Evolutionary conservation across 2,797 vertebrate genomes (phyloP).

Genomic region (Lepilemur septentrionalis): DNA sequence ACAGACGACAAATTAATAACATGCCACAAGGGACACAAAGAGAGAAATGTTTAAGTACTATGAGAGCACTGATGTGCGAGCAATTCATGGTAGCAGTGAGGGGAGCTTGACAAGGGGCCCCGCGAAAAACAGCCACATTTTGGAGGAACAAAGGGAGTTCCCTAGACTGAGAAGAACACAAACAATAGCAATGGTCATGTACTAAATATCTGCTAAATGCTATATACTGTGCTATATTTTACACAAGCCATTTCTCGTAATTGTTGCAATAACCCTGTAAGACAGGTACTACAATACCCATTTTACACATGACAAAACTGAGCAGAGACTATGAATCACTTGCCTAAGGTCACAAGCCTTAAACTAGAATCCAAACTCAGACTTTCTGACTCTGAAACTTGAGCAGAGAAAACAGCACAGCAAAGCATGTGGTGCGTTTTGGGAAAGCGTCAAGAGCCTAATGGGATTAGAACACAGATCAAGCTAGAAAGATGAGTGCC

Average conservation of each 20-base stretch:
- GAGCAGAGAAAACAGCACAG: background rate
- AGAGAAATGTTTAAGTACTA: background rate
- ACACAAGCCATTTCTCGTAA: background rate
- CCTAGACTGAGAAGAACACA: background rate
- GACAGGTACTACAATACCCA: background rate
- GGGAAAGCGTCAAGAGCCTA: background rate
- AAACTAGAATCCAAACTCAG: background rate
- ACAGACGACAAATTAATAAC: background rate
- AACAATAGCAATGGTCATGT: background rate
- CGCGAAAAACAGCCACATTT: background rate
- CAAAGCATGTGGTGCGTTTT: background rate
- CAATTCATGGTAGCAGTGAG: background rate
- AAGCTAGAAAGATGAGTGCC: background rate
- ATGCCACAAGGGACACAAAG: background rate
- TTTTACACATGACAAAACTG: background rate
- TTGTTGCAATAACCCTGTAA: background rate
- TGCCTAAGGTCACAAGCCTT: background rate
- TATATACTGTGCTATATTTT: background rate
- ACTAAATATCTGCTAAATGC: background rate
- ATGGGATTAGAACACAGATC: background rate
- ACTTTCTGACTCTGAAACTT: background rate
- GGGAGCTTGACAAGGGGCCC: background rate
- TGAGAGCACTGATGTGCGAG: background rate
- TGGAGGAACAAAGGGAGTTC: background rate
- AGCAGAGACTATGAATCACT: background rate